phyloP scores from a whole-genome alignment of 2,797 vertebrate genomes.

The Ambastaia sidthimunki region DNA sequence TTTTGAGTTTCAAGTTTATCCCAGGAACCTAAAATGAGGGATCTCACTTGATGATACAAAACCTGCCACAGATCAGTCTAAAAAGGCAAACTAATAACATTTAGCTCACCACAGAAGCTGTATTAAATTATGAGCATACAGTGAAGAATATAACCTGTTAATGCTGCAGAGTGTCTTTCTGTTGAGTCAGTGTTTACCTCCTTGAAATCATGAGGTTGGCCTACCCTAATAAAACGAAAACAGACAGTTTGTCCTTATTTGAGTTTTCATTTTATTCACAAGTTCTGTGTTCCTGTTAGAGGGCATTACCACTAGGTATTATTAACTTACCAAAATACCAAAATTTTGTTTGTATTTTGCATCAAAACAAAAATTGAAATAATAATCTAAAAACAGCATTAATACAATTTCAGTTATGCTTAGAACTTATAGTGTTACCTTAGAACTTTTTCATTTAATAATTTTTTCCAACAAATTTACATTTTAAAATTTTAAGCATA shows the following conservation, averaged over 20 bases:
- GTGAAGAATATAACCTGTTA: conserved; percentile 45
- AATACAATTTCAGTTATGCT: too few relatives aligned
- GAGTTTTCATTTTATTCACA: neutral
- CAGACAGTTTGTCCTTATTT: neutral
- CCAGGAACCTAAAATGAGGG: neutral
- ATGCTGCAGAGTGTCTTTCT: conserved; percentile 40
- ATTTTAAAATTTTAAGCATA: neutral
- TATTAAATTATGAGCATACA: neutral
- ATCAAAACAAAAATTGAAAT: too few relatives aligned
- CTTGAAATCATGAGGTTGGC: conserved; percentile 51
- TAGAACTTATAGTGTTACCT: too few relatives aligned
- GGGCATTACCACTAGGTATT: conserved; percentile 20
- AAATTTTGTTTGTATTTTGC: too few relatives aligned
- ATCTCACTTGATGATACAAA: neutral
- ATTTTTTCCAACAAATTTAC: neutral
- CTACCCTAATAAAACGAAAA: conserved; percentile 47
- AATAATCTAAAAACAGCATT: too few relatives aligned
- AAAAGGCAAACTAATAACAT: neutral
- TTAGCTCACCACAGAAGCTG: neutral
- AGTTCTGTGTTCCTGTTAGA: neutral
- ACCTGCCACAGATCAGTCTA: neutral
- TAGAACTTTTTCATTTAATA: too few relatives aligned
- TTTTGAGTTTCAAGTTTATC: neutral
- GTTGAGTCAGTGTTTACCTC: conserved; percentile 30
- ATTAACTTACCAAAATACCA: conserved; percentile 8